These are phyloP conservation scores for Orthonychiurus folsomi DNA, from an alignment of 2,888 invertebrate species.

Conservation along the genomic window DNA sequence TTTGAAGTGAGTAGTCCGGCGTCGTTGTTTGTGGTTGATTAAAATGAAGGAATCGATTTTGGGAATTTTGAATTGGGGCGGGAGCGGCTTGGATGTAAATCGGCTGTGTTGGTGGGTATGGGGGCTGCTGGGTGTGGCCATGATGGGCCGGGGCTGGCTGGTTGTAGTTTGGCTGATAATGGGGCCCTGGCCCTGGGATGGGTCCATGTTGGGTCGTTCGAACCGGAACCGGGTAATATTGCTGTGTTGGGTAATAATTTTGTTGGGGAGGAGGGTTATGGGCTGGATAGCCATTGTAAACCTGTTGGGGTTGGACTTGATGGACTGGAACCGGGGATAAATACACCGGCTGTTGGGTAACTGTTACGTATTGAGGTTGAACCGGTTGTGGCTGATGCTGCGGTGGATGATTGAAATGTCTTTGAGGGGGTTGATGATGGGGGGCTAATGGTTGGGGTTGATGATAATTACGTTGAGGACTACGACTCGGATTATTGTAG, in stretches of 20 bases:
- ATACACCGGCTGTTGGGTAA: conserved; percentile 19
- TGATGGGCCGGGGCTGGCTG: conserved; percentile 7
- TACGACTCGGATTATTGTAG: conserved; percentile 19
- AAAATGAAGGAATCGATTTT: background rate
- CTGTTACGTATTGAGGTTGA: conserved; percentile 12
- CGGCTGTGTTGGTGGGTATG: conserved; percentile 2
- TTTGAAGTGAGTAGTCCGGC: background rate
- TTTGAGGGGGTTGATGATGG: conserved; percentile 18
- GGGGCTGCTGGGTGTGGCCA: conserved; percentile 6
- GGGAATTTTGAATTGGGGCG: background rate
- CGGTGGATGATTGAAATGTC: conserved; percentile 20
- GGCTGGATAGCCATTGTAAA: conserved; percentile 12
- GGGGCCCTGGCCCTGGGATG: background rate
- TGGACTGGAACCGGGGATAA: conserved; percentile 16
- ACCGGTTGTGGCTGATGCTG: conserved; percentile 16
- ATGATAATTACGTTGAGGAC: conserved; percentile 8
- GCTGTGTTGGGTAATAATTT: conserved; percentile 9
- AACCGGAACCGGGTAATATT: conserved; percentile 9
- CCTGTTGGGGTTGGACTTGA: conserved; percentile 7
- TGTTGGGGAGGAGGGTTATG: conserved; percentile 12
- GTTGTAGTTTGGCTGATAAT: background rate
- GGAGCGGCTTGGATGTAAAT: conserved; percentile 1
- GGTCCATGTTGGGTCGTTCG: conserved; percentile 1
- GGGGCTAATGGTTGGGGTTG: conserved; percentile 15
- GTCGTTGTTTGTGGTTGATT: background rate